Conservation (phyloP, 2,888 invertebrate genomes). For the Sarcophaga carnaria region DNA sequence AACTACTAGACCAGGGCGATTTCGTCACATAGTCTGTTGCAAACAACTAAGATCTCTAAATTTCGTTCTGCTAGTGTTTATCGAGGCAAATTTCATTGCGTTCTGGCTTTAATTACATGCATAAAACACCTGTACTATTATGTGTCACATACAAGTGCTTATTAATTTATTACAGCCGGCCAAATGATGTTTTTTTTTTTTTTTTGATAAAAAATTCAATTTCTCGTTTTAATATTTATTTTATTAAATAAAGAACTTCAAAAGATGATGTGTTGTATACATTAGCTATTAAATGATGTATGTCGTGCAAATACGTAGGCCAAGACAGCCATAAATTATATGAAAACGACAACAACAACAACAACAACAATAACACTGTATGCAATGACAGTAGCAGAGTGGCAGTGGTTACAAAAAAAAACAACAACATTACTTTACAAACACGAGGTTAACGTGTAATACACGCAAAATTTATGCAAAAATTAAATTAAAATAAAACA, state of each 20-base stretch:
- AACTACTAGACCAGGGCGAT: too few species aligned
- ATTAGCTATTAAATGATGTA: slow-evolving; percentile 67
- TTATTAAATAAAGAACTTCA: slow-evolving; percentile 36
- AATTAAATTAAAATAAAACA: slow-evolving; percentile 50
- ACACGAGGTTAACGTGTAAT: slow-evolving; percentile 69
- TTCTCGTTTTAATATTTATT: neutral
- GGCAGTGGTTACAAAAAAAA: slow-evolving; percentile 12
- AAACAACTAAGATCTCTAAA: too few species aligned
- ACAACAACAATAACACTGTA: slow-evolving; percentile 22
- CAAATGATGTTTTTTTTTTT: neutral
- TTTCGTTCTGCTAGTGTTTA: too few species aligned
- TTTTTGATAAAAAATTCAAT: neutral
- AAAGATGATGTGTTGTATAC: slow-evolving; percentile 67
- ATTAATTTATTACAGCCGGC: neutral
- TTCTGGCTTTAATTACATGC: neutral
- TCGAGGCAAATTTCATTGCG: neutral
- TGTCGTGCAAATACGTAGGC: slow-evolving; percentile 68
- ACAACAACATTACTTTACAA: slow-evolving; percentile 49
- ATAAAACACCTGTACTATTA: neutral
- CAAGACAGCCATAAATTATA: slow-evolving; percentile 67
- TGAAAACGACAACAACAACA: slow-evolving; percentile 31
- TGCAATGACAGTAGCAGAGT: slow-evolving; percentile 29
- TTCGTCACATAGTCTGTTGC: too few species aligned
- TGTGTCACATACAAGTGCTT: neutral
- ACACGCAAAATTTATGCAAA: slow-evolving; percentile 70